Percentiles rank a stretch among this genome's conserved stretches.
Evolutionary conservation across 2,797 vertebrate species (phyloP).

Genomic region (Hyperoplus immaculatus): DNA sequence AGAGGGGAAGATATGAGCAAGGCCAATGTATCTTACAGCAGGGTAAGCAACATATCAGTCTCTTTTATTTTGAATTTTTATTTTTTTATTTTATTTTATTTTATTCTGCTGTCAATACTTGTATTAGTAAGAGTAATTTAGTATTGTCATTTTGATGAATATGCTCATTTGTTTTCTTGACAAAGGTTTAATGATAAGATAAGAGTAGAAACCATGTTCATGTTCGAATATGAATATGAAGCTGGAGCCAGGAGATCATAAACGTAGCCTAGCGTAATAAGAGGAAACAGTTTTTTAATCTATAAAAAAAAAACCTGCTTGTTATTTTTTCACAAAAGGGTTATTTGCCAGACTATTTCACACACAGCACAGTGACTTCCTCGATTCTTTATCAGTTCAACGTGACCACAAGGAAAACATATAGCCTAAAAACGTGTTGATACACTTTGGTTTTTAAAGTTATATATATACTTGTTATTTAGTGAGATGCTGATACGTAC

Average conservation of each 20-base stretch:
- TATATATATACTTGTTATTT: too few species aligned
- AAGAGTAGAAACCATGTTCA: neutral
- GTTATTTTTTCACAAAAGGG: too few species aligned
- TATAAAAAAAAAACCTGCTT: too few species aligned
- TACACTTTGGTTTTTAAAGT: neutral
- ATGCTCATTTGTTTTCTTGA: neutral
- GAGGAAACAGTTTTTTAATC: neutral
- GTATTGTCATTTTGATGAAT: neutral
- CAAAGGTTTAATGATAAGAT: neutral
- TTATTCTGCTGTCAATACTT: neutral
- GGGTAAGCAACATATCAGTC: too few species aligned
- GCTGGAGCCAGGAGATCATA: neutral
- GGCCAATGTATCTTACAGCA: neutral
- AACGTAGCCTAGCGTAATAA: constrained; percentile 4
- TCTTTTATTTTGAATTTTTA: neutral
- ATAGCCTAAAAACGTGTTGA: too few species aligned
- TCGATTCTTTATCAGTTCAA: neutral
- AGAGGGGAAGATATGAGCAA: neutral
- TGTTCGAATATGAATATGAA: neutral
- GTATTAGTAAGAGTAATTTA: neutral
- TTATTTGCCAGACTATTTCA: neutral
- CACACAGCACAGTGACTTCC: neutral
- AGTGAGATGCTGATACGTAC: too few species aligned
- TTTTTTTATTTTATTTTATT: too few species aligned
- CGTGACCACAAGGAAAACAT: neutral